Percentiles rank a stretch among this genome's conserved stretches.
Evolutionary conservation across 35 echinoderm and acorn worm species (phyloP).

Genomic region (Lytechinus variegatus): DNA sequence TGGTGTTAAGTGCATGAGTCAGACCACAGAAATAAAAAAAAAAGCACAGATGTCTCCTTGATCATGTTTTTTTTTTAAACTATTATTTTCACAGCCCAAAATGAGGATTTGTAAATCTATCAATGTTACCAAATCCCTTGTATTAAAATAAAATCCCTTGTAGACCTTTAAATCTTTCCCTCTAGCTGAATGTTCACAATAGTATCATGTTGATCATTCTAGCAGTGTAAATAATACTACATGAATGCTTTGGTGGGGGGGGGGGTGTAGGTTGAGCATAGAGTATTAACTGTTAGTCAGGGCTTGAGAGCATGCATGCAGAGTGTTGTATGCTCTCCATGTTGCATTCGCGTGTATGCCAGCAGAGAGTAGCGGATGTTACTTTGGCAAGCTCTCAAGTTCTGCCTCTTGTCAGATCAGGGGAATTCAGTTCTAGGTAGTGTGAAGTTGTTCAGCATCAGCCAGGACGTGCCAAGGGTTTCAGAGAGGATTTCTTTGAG

Average conservation of each 20-base stretch:
- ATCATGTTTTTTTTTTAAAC: too few relatives aligned
- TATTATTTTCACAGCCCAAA: too few relatives aligned
- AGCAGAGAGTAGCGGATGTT: background rate
- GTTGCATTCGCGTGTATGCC: background rate
- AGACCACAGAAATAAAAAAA: too few relatives aligned
- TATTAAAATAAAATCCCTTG: too few relatives aligned
- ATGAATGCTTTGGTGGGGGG: background rate
- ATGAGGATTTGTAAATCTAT: too few relatives aligned
- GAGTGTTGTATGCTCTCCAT: background rate
- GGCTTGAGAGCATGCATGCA: background rate
- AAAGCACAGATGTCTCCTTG: too few relatives aligned
- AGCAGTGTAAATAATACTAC: background rate
- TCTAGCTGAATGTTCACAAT: background rate
- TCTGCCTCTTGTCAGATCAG: background rate
- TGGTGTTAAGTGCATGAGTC: too few relatives aligned
- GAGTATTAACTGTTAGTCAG: background rate
- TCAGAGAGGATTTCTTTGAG: background rate
- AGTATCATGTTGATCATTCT: background rate
- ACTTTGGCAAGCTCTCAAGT: background rate
- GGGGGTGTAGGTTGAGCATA: background rate
- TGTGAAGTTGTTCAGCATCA: background rate
- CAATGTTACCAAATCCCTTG: too few relatives aligned
- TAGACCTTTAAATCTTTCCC: background rate
- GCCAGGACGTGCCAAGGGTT: background rate
- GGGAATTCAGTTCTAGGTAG: background rate